Base-by-base conservation (phyloP, 2,113 vertebrate species). In the Brienomyrus brachyistius region DNA sequence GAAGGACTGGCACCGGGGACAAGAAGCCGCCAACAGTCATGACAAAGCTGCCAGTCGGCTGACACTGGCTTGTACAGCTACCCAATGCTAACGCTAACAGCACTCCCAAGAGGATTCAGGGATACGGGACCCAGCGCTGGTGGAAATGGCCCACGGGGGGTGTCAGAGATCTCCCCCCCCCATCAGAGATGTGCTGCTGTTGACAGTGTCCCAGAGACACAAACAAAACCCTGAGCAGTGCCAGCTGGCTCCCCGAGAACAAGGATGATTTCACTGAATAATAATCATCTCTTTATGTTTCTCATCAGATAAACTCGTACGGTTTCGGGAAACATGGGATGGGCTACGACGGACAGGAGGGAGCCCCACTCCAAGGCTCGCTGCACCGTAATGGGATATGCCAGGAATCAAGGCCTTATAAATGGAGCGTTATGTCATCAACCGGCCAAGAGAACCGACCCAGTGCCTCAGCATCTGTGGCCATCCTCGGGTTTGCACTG, bases 181-280 rank as follows among this genome's bases (percentile, higher is more conserved):
- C 77, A 5, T 19, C 35, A 45, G 77, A 35, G 77, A 82, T 82
- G 77, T 17, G 19, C 19, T 7, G 82, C 43, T 48, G 21, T 43
- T 84, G 82, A 84, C 40, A 45, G 35, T 43, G 74, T 77, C 27
- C 13, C 74, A 0, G 3, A 80, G 74, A 43, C 35, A 15, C 74
- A 43, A 84, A 45, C 43, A 48, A 84, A 48, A n/a, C 43, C 3
- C 21, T 11, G 21, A 4, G 3, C 2, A 2, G 8, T 48, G 82
- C 45, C 82, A 84, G 82, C 82, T 84, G 82, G 45, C 23, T 23
- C 19, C 82, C 11, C 10, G 5, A n/a, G 21, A n/a, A 84, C 21
- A n/a, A 84, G 82, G 45, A 84, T 84, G 82, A 84, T 84, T 84
- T 84, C 82, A 84, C 82, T n/a, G 45, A 84, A 48, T 80, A 84